phyloP scores from a whole-genome alignment of 2,113 vertebrate genomes.

The Pterocles burchelli region DNA sequence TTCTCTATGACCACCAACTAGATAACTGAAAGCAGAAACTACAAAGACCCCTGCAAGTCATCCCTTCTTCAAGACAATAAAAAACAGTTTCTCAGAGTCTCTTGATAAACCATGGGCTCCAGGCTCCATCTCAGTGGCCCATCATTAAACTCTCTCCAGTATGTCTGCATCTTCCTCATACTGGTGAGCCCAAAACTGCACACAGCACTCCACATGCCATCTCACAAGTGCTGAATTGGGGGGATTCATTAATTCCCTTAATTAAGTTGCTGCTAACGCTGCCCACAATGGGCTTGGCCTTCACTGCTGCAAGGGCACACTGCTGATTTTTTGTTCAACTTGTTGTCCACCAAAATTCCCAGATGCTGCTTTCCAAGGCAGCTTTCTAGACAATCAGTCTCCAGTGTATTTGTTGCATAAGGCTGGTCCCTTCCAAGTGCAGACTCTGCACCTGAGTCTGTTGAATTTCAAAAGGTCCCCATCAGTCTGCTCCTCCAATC shows the following conservation, averaged over 20 bases:
- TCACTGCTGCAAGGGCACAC: neutral
- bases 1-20: neutral
- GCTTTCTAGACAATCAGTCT: neutral
- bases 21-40: neutral
- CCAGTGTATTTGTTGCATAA: neutral
- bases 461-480: neutral
- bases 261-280: neutral
- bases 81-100: neutral
- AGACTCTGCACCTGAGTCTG: neutral
- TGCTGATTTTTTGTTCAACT: neutral
- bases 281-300: neutral
- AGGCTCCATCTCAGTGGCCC: neutral
- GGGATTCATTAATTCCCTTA: neutral
- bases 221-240: neutral
- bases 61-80: neutral
- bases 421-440: neutral
- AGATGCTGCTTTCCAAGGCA: neutral
- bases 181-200: neutral
- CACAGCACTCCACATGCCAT: neutral
- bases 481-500: neutral
- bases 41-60: neutral
- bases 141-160: neutral
- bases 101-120: neutral
- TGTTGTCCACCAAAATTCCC: neutral
- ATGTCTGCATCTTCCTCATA: neutral